Conservation (phyloP, 92 coral and sea anemone genomes). For the Umimayanthus chanpuru region DNA sequence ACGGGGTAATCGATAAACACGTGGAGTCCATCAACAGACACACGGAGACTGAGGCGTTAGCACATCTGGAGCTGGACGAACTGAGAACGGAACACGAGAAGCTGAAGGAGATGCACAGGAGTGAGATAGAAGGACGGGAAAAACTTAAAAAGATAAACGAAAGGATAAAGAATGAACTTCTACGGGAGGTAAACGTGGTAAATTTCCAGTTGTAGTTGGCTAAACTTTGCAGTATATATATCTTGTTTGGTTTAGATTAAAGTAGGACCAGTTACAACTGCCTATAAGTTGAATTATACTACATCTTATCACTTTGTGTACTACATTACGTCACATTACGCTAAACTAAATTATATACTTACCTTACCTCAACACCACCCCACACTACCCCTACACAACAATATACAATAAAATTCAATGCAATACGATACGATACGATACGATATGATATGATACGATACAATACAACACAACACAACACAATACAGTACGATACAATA, state of each 20-base stretch:
- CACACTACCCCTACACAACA: too few species aligned
- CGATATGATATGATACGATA: too few species aligned
- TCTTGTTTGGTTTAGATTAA: not conserved
- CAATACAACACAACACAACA: too few species aligned
- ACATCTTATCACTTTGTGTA: too few species aligned
- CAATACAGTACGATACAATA: too few species aligned
- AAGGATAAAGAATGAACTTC: constrained; percentile 40
- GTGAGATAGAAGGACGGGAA: constrained; percentile 51
- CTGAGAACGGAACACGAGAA: constrained; percentile 70
- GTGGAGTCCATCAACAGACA: constrained; percentile 83
- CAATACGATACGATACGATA: too few species aligned
- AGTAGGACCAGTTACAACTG: not conserved
- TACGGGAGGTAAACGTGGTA: constrained; percentile 18
- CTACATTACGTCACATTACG: too few species aligned
- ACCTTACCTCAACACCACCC: too few species aligned
- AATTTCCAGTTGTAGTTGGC: not conserved
- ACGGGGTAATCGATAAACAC: constrained; percentile 69
- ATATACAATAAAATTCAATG: too few species aligned
- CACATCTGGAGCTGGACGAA: constrained; percentile 85
- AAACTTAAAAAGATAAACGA: constrained; percentile 36
- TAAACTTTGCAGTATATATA: not conserved
- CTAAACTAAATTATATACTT: too few species aligned
- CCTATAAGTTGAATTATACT: too few species aligned
- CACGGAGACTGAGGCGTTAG: constrained; percentile 75
- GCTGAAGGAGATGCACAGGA: constrained; percentile 44